Conservation (phyloP, 2,797 vertebrate species). For the Rhinophrynus dorsalis region DNA sequence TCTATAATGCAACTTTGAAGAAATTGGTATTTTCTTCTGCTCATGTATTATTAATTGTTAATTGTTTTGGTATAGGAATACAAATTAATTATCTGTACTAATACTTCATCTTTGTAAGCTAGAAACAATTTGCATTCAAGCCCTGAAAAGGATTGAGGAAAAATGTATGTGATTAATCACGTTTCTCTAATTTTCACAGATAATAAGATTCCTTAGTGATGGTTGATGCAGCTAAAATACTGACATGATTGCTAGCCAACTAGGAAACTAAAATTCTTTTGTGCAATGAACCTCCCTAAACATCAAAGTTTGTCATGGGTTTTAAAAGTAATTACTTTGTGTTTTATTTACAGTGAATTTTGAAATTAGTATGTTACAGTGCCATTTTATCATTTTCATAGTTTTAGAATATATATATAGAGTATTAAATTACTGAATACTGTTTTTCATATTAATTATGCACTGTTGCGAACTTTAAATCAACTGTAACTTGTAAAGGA, state of each 20-base stretch:
- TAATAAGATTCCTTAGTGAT: background rate
- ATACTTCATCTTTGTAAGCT: background rate
- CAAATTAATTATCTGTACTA: background rate
- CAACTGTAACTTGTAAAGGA: background rate
- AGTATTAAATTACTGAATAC: conserved; percentile 12
- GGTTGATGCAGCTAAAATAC: background rate
- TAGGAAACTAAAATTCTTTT: background rate
- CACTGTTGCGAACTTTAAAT: conserved; percentile 6
- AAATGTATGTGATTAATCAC: background rate
- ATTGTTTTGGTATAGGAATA: too few species aligned
- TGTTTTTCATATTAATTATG: conserved; percentile 16
- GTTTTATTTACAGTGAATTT: conserved; percentile 10
- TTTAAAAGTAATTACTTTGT: conserved; percentile 31
- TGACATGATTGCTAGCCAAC: background rate
- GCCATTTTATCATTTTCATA: conserved; percentile 27
- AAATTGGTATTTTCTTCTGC: too few species aligned
- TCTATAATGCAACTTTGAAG: too few species aligned
- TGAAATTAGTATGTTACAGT: conserved; percentile 3
- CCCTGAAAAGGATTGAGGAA: background rate
- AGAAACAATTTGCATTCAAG: background rate
- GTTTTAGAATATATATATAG: conserved; percentile 6
- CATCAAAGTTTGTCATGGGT: conserved; percentile 11
- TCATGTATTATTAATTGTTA: too few species aligned
- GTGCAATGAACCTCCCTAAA: background rate
- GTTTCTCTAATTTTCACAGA: background rate